Conservation (phyloP, 1,140 invertebrate species). For the Leptinotarsa texana region DNA sequence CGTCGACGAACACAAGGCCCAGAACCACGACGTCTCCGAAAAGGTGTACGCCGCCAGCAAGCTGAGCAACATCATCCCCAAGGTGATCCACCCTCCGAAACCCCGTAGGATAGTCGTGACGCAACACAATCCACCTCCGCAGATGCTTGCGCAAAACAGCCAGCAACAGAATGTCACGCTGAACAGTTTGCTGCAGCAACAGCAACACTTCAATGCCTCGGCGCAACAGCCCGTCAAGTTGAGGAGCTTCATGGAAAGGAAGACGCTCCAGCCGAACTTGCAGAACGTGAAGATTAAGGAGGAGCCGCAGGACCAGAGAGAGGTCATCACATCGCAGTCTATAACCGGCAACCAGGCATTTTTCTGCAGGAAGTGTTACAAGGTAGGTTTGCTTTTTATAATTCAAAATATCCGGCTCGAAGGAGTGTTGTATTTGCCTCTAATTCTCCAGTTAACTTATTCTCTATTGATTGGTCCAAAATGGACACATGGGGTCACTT, state of each 20-base stretch:
- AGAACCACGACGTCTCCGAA: slow-evolving; percentile 43
- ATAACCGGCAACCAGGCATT: slow-evolving; percentile 51
- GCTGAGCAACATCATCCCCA: slow-evolving; percentile 44
- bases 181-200: background rate
- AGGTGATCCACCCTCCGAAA: slow-evolving; percentile 30
- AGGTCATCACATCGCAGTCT: slow-evolving; percentile 31
- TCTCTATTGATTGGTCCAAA: no score
- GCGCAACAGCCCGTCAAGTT: slow-evolving; percentile 14
- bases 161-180: background rate
- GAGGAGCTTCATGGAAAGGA: slow-evolving; percentile 16
- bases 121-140: slow-evolving; percentile 20
- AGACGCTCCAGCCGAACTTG: slow-evolving; percentile 30
- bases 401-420: no score
- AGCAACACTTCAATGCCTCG: background rate
- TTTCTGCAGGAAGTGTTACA: slow-evolving; percentile 54
- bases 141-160: slow-evolving; percentile 14
- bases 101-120: slow-evolving; percentile 18
- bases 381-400: slow-evolving; percentile 26
- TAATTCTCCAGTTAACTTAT: no score
- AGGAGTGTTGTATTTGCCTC: no score
- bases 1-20: slow-evolving; percentile 44
- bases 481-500: no score
- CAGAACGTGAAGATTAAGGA: slow-evolving; percentile 44
- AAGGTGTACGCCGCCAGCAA: slow-evolving; percentile 51
- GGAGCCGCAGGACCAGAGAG: slow-evolving; percentile 37